A percentile compares a stretch with the other conserved stretches of the same genome.
phyloP scores from a whole-genome alignment of 35 echinoderm and acorn worm species.

The Hemicentrotus pulcherrimus region DNA sequence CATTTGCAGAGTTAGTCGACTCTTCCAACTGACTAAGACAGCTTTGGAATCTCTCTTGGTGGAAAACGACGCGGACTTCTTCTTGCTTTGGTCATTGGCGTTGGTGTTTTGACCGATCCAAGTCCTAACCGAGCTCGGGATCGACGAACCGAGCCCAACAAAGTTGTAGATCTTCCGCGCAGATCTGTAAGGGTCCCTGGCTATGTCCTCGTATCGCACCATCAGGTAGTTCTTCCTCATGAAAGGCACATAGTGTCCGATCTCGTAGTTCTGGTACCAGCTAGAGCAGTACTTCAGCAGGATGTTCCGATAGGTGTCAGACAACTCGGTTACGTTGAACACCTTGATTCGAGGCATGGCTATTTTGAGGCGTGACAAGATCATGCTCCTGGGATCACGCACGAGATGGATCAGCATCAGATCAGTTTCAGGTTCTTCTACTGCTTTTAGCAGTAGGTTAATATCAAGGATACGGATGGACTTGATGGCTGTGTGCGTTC shows the following conservation, averaged over 20 bases:
- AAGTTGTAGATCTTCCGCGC: conserved; percentile 53
- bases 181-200: conserved; percentile 36
- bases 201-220: conserved; percentile 66
- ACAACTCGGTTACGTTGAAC: conserved; percentile 52
- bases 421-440: conserved; percentile 44
- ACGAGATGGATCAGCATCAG: conserved; percentile 67
- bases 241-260: conserved; percentile 57
- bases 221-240: conserved; percentile 57
- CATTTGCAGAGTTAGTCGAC: conserved; percentile 51
- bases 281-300: conserved; percentile 61
- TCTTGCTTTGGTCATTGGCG: conserved; percentile 40
- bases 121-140: conserved; percentile 36
- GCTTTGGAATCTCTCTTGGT: conserved; percentile 60
- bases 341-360: conserved; percentile 14
- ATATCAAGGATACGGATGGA: conserved; percentile 64
- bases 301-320: conserved; percentile 56
- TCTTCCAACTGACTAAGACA: conserved; percentile 50
- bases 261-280: conserved; percentile 63
- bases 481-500: conserved; percentile 52
- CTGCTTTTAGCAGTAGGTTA: conserved; percentile 52
- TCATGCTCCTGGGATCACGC: conserved; percentile 65
- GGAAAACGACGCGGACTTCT: conserved; percentile 39
- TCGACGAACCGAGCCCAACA: conserved; percentile 48
- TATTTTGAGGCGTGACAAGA: conserved; percentile 53
- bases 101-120: conserved; percentile 63